Conservation (phyloP, 1,140 invertebrate species). For the Tetragnatha versicolor region DNA sequence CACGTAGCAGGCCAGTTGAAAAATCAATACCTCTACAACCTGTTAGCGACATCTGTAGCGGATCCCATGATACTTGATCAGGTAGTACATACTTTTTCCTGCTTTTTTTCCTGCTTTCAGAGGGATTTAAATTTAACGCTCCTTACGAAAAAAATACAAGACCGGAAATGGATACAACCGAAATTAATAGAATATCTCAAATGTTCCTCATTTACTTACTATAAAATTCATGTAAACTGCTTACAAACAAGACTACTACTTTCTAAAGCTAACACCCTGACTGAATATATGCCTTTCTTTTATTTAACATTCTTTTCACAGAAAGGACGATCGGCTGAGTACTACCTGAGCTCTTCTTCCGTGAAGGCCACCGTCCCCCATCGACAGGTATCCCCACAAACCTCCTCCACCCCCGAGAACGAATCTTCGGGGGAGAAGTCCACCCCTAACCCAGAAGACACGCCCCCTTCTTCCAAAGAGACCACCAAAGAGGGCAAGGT, state of each 20-base stretch:
- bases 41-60: conserved; percentile 57
- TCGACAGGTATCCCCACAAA: neutral
- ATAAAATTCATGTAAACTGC: too few species aligned
- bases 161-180: too few species aligned
- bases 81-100: too few species aligned
- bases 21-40: conserved; percentile 58
- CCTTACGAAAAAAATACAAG: too few species aligned
- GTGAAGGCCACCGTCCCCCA: neutral
- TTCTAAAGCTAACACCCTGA: too few species aligned
- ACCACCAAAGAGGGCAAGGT: neutral
- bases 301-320: conserved; percentile 24
- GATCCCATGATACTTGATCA: conserved; percentile 58
- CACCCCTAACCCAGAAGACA: neutral
- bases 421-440: conserved; percentile 5
- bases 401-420: conserved; percentile 14
- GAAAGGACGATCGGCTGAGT: conserved; percentile 60
- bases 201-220: too few species aligned
- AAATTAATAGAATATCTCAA: too few species aligned
- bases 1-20: conserved; percentile 60
- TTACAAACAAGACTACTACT: too few species aligned
- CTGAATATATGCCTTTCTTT: too few species aligned
- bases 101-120: too few species aligned
- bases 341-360: conserved; percentile 56
- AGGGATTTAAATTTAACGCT: too few species aligned
- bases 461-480: neutral